These are phyloP conservation scores for Gymnocypris eckloni DNA, from an alignment of 2,797 vertebrate genomes.

Conservation along the genomic window DNA sequence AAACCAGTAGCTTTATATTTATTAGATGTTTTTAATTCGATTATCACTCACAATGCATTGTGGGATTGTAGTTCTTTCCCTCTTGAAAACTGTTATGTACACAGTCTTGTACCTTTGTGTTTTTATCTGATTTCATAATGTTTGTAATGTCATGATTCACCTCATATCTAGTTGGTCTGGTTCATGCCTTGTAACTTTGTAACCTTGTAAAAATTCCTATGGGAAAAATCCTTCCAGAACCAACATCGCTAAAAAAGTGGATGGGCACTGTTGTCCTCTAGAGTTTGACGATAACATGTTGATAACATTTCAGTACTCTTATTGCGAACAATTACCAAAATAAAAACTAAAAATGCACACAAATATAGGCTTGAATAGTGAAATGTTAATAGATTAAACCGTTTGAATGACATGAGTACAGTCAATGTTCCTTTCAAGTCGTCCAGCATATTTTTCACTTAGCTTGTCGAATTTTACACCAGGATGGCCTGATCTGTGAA, in stretches of 20 bases:
- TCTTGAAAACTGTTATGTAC: background rate
- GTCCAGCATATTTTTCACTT: background rate
- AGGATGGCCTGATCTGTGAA: background rate
- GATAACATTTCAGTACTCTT: background rate
- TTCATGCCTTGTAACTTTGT: background rate
- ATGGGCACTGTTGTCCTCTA: too few species aligned
- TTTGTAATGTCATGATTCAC: background rate
- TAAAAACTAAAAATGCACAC: background rate
- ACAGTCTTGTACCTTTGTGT: background rate
- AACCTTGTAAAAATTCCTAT: background rate
- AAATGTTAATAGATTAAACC: background rate
- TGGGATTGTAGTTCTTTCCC: background rate
- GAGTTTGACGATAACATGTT: constrained; percentile 6
- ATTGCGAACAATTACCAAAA: background rate
- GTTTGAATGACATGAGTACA: background rate
- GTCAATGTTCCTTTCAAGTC: background rate
- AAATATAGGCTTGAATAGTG: background rate
- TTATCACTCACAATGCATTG: background rate
- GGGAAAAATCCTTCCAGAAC: background rate
- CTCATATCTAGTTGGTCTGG: background rate
- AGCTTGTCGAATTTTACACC: background rate
- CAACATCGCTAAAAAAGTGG: background rate
- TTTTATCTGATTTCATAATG: background rate
- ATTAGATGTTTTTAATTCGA: background rate
- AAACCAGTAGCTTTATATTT: background rate